phyloP scores from a whole-genome alignment of 2,797 vertebrate species.

The Eremophila alpestris region DNA sequence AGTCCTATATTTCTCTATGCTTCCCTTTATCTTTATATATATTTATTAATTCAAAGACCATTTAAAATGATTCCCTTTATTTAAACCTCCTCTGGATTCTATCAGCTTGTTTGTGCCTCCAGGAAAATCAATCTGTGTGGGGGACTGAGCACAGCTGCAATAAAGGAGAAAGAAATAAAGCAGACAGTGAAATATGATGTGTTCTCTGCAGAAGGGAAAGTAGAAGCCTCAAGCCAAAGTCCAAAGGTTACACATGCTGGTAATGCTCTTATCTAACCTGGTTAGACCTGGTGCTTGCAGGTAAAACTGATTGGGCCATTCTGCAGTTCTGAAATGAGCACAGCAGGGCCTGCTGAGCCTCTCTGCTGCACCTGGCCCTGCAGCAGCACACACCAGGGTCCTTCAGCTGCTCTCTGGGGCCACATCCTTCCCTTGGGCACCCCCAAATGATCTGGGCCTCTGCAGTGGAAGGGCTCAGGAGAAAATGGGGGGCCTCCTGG shows the following conservation, averaged over 20 bases:
- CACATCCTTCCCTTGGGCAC: neutral
- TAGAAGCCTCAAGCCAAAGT: constrained; percentile 61
- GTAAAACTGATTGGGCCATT: constrained; percentile 32
- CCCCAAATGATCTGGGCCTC: neutral
- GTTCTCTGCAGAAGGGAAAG: constrained; percentile 37
- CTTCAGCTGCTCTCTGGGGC: neutral
- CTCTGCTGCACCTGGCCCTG: neutral
- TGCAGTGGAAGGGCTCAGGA: no score
- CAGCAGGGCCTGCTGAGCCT: neutral
- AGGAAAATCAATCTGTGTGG: constrained; percentile 53
- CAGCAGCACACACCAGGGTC: neutral
- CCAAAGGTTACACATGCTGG: constrained; percentile 42
- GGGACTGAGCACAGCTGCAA: constrained; percentile 13
- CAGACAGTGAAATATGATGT: constrained; percentile 19
- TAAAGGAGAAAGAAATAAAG: constrained; percentile 61
- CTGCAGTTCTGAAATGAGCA: neutral
- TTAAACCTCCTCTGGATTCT: constrained; percentile 53
- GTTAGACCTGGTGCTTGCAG: constrained; percentile 47
- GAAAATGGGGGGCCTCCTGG: neutral
- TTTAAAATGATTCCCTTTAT: constrained; percentile 40
- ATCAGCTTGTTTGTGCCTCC: constrained; percentile 48
- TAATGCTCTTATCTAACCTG: constrained; percentile 62
- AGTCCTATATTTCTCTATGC: neutral
- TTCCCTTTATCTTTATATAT: constrained; percentile 39
- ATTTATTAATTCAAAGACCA: constrained; percentile 52